Evolutionary conservation across 2,113 vertebrate genomes (phyloP).

Genomic region (Aldabrachelys gigantea): DNA sequence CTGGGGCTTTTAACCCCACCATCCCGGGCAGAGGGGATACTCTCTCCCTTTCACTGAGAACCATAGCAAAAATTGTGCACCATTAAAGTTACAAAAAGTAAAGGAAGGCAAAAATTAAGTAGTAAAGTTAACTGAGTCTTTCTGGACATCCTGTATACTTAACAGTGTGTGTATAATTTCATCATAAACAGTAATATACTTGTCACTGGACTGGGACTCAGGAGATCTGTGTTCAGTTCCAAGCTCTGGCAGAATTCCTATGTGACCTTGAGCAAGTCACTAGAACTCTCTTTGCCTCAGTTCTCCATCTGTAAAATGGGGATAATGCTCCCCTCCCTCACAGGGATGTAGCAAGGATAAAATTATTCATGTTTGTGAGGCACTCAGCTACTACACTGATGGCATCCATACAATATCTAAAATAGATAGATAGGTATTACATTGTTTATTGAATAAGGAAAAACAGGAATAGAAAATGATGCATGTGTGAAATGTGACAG

Average conservation of each 20-base stretch:
- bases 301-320: not conserved
- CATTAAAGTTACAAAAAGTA: not conserved
- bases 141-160: not conserved
- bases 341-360: not conserved
- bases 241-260: not conserved
- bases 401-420: conserved; percentile 15
- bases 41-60: not conserved
- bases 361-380: not conserved
- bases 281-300: accelerated
- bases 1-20: not conserved
- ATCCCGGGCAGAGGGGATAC: not conserved
- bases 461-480: conserved; percentile 58
- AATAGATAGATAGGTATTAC: not conserved
- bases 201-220: not conserved
- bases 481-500: conserved; percentile 16
- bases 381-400: not conserved
- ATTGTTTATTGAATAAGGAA: conserved; percentile 38
- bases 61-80: not conserved
- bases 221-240: not conserved
- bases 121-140: not conserved
- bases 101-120: not conserved
- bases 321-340: not conserved
- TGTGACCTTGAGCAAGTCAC: not conserved
- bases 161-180: not conserved
- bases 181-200: not conserved